A percentile compares a stretch with the other conserved stretches of the same genome.
These are phyloP conservation scores for Drosophila pseudoananassae DNA, from an alignment of 1,140 invertebrate genomes.

Conservation along the genomic window DNA sequence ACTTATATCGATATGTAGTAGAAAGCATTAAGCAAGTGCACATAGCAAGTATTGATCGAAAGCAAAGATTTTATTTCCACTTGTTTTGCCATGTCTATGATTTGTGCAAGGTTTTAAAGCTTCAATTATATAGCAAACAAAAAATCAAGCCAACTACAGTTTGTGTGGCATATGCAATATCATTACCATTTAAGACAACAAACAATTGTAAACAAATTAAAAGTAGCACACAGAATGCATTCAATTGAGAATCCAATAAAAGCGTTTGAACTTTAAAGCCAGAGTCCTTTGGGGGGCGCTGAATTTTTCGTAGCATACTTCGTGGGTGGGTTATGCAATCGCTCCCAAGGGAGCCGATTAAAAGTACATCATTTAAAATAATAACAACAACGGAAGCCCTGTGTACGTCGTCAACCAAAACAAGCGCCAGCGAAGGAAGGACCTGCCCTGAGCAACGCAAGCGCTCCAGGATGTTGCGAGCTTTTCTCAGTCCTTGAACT, in stretches of 20 bases:
- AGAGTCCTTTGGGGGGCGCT: background rate
- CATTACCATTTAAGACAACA: slow-evolving; percentile 60
- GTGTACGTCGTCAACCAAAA: slow-evolving; percentile 44
- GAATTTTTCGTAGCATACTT: slow-evolving; percentile 48
- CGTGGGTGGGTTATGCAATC: slow-evolving; percentile 28
- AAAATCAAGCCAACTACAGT: slow-evolving; percentile 46
- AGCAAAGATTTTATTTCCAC: slow-evolving; percentile 48
- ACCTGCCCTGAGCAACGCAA: slow-evolving; percentile 55
- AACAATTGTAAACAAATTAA: slow-evolving; percentile 51
- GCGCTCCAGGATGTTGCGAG: slow-evolving; percentile 40
- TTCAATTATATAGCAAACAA: slow-evolving; percentile 34
- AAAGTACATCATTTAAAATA: slow-evolving; percentile 42
- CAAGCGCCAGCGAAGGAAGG: slow-evolving; percentile 1
- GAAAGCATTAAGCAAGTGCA: slow-evolving; percentile 48
- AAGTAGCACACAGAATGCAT: slow-evolving; percentile 41
- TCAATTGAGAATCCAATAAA: slow-evolving; percentile 63
- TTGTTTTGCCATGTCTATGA: slow-evolving; percentile 60
- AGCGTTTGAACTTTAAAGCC: slow-evolving; percentile 44
- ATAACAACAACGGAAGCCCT: slow-evolving; percentile 48
- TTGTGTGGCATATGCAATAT: slow-evolving; percentile 79
- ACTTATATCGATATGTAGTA: slow-evolving; percentile 44
- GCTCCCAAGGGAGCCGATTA: slow-evolving; percentile 8
- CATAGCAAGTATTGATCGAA: slow-evolving; percentile 26
- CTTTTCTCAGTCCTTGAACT: slow-evolving; percentile 77
- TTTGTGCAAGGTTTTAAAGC: slow-evolving; percentile 62